These are phyloP conservation scores for Nannoperca obscura DNA, from an alignment of 2,797 vertebrate genomes.

Conservation along the genomic window DNA sequence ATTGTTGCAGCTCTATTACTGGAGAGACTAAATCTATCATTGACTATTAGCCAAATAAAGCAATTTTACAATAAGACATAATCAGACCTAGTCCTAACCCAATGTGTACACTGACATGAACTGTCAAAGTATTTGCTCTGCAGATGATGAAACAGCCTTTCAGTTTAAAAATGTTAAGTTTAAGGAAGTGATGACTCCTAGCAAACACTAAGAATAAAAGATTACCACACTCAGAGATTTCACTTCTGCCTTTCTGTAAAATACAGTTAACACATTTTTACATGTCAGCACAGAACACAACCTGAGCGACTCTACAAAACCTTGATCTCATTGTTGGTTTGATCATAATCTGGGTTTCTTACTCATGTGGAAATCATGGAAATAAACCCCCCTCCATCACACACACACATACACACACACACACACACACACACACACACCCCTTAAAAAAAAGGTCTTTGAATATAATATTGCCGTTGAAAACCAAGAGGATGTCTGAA, in stretches of 20 bases:
- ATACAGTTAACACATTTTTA: conserved; percentile 70
- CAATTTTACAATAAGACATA: not conserved
- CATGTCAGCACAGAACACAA: conserved; percentile 63
- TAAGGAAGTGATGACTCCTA: conserved; percentile 82
- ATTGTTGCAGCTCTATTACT: not conserved
- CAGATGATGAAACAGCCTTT: conserved; percentile 70
- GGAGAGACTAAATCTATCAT: not conserved
- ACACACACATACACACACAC: too few species aligned
- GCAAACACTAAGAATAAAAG: conserved; percentile 81
- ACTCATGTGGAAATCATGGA: conserved; percentile 46
- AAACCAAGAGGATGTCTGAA: conserved; percentile 66
- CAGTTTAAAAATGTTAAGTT: conserved; percentile 64
- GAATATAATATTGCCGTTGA: conserved; percentile 56
- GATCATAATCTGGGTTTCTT: conserved; percentile 26
- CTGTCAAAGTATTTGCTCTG: conserved; percentile 27
- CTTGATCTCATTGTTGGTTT: conserved; percentile 24
- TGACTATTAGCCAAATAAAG: not conserved
- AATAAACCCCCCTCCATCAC: conserved; percentile 17
- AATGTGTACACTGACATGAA: conserved; percentile 8
- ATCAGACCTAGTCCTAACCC: not conserved
- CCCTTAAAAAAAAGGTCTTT: conserved; percentile 30
- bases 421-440: too few species aligned
- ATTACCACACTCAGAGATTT: conserved; percentile 86
- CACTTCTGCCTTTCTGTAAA: conserved; percentile 83
- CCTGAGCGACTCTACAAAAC: conserved; percentile 18